Evolutionary conservation across 2,797 vertebrate species (phyloP).

Genomic region (Myotis daubentonii): DNA sequence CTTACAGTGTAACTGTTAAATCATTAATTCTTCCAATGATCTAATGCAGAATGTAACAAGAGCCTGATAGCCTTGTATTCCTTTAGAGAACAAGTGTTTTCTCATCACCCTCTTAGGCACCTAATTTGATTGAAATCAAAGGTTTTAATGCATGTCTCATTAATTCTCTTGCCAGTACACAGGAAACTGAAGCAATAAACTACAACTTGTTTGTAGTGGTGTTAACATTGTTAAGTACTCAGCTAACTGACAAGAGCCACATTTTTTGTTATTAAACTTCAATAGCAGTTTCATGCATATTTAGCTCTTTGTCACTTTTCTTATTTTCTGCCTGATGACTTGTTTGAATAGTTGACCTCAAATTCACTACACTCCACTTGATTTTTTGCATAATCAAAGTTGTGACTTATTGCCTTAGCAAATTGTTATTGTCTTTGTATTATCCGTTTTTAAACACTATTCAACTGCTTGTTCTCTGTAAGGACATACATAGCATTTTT

Average conservation of each 20-base stretch:
- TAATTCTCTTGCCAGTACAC: conserved; percentile 85
- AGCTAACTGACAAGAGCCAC: conserved; percentile 81
- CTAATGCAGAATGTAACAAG: conserved; percentile 80
- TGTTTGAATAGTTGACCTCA: conserved; percentile 76
- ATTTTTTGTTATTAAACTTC: conserved; percentile 84
- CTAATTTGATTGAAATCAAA: conserved; percentile 87
- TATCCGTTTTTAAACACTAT: conserved; percentile 59
- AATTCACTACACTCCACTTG: conserved; percentile 67
- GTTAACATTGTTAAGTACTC: conserved; percentile 85
- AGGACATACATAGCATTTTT: conserved; percentile 40
- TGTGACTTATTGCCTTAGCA: conserved; percentile 56
- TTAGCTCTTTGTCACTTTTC: conserved; percentile 77
- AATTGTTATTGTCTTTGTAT: conserved; percentile 73
- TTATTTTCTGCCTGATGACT: conserved; percentile 73
- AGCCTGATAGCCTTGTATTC: conserved; percentile 82
- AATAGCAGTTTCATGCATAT: conserved; percentile 81
- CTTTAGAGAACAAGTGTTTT: conserved; percentile 82
- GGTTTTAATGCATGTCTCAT: conserved; percentile 85
- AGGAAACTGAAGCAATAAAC: conserved; percentile 88
- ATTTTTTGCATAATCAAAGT: conserved; percentile 61
- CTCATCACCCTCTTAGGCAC: conserved; percentile 84
- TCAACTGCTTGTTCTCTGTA: conserved; percentile 40
- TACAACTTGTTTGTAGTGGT: conserved; percentile 86
- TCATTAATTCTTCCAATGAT: conserved; percentile 82
- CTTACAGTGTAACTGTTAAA: conserved; percentile 80